Evolutionary conservation across 1,140 invertebrate genomes (phyloP), one percentile per base, ranked within the genome.

Genomic region (Cydia splendana): DNA sequence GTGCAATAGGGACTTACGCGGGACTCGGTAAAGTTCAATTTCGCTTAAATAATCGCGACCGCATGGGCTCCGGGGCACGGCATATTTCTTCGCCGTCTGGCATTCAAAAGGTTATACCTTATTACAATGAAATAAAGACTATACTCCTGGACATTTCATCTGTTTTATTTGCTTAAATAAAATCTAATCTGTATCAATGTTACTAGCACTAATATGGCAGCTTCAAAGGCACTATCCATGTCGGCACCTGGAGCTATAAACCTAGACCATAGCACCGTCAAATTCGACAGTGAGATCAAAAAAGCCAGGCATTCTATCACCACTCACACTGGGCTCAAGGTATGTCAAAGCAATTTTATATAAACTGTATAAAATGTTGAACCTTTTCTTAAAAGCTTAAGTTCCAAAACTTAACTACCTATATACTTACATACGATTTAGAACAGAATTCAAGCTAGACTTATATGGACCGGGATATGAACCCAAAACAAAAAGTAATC

Each of bases 171-270:
- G 1, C 48, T 51, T 13, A n/a, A 18, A n/a, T n/a, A 18, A n/a
- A 53, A 42, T 18, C 20, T 51, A 74, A 74, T 18, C 45, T 53
- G 7, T 15, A n/a, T 34, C 15, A 24, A 38, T 77, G 45, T 30
- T 28, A 18, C 24, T 38, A 57, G 89, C 75, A 88, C 81, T 53
- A 93, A 88, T 69, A 94, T 97, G 84, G 95, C 96, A 81, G 94
- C 95, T 2, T 96, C 95, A 2, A 95, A 95, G 86, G 94, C 95
- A 0, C 94, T 98, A 81, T 97, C 97, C 81, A 95, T 96, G 91
- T 98, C 97, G 0, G 97, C 97, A 1, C 97, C 97, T 0, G 96
- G 96, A 77, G 96, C 96, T 30, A 97, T 98, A 79, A 97, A 98
- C 87, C 93, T 96, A n/a, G 97, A 97, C 67, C 95, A 95, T 82